These are phyloP conservation scores for Tragulus kanchil DNA, from an alignment of 2,113 vertebrate species.

Conservation along the genomic window DNA sequence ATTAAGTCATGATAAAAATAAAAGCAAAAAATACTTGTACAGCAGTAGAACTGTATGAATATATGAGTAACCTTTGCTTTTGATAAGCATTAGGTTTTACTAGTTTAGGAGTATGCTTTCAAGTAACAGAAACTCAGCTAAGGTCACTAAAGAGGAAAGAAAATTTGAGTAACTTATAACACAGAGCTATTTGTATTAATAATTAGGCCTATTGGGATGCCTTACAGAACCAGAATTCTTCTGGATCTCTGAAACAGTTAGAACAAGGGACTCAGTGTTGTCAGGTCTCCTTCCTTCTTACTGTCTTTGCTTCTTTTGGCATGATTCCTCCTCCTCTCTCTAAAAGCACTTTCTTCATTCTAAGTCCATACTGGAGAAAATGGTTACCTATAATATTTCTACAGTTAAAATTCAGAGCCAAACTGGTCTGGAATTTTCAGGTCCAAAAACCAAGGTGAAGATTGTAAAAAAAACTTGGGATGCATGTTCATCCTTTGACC, in stretches of 20 bases:
- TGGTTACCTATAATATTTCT: background rate
- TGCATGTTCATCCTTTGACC: background rate
- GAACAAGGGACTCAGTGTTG: background rate
- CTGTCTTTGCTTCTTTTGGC: background rate
- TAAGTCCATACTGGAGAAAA: background rate
- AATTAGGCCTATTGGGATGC: background rate
- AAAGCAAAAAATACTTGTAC: background rate
- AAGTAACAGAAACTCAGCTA: background rate
- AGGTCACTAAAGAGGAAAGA: background rate
- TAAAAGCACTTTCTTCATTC: slow-evolving; percentile 35
- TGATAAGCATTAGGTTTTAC: slow-evolving; percentile 11
- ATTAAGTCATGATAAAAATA: slow-evolving; percentile 39
- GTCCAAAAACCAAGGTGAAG: background rate
- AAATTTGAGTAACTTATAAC: background rate
- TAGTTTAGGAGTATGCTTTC: background rate
- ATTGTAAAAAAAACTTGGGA: background rate
- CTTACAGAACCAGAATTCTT: slow-evolving; percentile 38
- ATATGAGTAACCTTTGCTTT: slow-evolving; percentile 31
- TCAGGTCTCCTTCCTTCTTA: background rate
- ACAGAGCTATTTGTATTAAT: slow-evolving; percentile 14
- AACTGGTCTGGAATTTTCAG: background rate
- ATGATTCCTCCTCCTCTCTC: background rate
- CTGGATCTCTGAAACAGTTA: background rate
- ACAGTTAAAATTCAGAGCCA: background rate
- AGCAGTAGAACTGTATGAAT: background rate